phyloP scores from a whole-genome alignment of 2,797 vertebrate genomes.

The Pachyuromys duprasi region DNA sequence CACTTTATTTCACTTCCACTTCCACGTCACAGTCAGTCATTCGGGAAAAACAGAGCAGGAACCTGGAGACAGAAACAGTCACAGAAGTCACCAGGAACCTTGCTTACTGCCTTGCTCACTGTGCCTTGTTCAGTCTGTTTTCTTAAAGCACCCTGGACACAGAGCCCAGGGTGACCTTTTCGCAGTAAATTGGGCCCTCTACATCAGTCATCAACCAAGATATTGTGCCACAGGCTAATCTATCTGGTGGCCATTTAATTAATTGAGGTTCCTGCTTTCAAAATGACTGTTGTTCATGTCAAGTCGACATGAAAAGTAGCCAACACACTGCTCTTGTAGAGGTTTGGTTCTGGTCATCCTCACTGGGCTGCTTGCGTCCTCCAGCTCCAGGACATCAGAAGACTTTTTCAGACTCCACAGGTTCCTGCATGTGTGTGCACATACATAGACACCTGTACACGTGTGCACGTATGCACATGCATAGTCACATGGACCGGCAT shows the following conservation, averaged over 20 bases:
- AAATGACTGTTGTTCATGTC: background rate
- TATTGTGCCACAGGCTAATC: background rate
- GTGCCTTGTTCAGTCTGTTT: background rate
- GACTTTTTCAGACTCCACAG: background rate
- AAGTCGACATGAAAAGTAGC: background rate
- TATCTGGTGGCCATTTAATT: background rate
- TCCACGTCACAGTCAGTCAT: background rate
- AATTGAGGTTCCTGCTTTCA: background rate
- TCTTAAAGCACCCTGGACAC: background rate
- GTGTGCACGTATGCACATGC: too few species aligned
- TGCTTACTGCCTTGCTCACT: too few species aligned
- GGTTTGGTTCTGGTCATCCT: background rate
- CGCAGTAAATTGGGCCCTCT: background rate
- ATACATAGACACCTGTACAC: too few species aligned
- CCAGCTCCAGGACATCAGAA: background rate
- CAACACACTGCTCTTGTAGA: background rate
- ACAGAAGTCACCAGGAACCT: background rate
- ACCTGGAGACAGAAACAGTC: background rate
- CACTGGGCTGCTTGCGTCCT: background rate
- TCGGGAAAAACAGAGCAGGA: background rate
- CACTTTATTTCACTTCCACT: background rate
- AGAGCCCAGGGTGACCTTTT: background rate
- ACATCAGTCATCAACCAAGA: background rate
- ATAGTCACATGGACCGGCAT: accelerated
- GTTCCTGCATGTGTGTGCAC: too few species aligned